Evolutionary conservation across 2,888 invertebrate species (phyloP).

Genomic region (Adineta ricciae): DNA sequence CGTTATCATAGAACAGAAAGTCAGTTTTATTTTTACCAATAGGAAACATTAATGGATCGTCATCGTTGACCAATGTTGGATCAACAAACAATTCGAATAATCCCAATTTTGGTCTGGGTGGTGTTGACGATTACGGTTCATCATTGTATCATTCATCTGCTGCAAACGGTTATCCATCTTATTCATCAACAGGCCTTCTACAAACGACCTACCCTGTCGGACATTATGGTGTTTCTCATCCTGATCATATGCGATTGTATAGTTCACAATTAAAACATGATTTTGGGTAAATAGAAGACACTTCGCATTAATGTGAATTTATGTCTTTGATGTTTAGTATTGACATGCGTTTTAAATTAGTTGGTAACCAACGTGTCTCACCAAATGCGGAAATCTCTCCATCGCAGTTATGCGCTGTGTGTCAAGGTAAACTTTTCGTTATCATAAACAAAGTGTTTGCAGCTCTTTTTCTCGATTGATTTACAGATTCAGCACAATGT

Average conservation of each 20-base stretch:
- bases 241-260: constrained; percentile 8
- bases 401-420: neutral
- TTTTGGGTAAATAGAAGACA: neutral
- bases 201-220: neutral
- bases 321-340: neutral
- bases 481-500: constrained; percentile 64
- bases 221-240: constrained; percentile 17
- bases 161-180: neutral
- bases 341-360: constrained; percentile 17
- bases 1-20: neutral
- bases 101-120: neutral
- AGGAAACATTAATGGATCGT: neutral
- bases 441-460: neutral
- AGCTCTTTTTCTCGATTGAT: neutral
- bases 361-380: neutral
- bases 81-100: neutral
- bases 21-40: neutral
- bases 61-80: neutral
- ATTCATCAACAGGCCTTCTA: neutral
- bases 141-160: neutral
- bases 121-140: neutral
- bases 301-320: no score
- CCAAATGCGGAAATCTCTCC: neutral
- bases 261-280: constrained; percentile 18
- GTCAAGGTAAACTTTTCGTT: neutral